Base-by-base conservation (phyloP, 2,888 invertebrate species). In the Luffia ferchaultella region DNA sequence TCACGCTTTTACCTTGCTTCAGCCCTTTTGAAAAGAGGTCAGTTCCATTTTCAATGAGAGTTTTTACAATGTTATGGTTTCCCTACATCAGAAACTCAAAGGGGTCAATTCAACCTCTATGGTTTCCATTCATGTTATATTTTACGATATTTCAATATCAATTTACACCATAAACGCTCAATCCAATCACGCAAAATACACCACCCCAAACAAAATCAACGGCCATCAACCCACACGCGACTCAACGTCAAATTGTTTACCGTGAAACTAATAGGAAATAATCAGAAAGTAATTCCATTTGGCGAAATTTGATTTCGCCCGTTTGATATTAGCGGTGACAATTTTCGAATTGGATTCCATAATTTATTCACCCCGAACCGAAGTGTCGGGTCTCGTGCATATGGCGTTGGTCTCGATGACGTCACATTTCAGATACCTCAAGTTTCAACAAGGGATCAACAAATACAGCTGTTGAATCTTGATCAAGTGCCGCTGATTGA, bases 281-380 rank as follows among this genome's bases (percentile, higher is more conserved):
- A 77, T 77, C 68, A 67, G 66, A 63, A 58, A 62, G 61, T 75
- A 74, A 73, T 72, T 63, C 65, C 66, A 65, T 73, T 74, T 62
- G 62, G 64, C 62, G 67, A 65, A 70, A 74, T 73, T 76, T 70
- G 71, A 75, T 74, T 76, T 60, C 65, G 64, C 64, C 69, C 65
- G 70, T 61, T 60, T 61, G 64, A 67, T 77, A 77, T 79, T 76
- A 70, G 76, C 71, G 65, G 60, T 76, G 78, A 77, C 78, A 80
- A 78, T 77, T 74, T 77, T 74, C 70, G 68, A 77, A 80, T 79
- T 77, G 77, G 73, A 74, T 69, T 62, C 62, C 58, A 57, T 79
- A 79, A 82, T 78, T 54, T 80, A 79, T 80, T 73, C 79, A 79
- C 80, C 82, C 80, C 46, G 5, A 12, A 12, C 30, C 5, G 5